phyloP scores from a whole-genome alignment of 2,113 vertebrate species.

The Sapajus apella region DNA sequence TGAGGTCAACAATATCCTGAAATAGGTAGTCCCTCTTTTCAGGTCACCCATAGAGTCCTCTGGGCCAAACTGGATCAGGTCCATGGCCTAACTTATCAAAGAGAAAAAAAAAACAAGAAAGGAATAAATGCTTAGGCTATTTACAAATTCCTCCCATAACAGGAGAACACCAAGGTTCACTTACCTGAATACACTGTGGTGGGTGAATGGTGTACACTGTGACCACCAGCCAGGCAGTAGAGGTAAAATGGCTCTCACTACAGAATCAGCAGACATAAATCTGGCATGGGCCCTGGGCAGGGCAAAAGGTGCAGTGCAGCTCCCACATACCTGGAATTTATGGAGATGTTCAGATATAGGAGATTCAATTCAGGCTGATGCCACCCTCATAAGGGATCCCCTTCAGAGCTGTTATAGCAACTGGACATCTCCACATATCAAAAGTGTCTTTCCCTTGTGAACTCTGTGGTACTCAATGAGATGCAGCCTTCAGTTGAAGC shows the following conservation, averaged over 20 bases:
- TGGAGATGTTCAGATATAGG: not conserved
- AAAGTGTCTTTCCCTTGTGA: not conserved
- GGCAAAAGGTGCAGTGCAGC: not conserved
- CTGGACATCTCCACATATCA: not conserved
- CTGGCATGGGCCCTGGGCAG: not conserved
- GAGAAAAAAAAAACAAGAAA: not conserved
- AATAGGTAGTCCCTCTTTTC: not conserved
- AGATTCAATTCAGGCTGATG: not conserved
- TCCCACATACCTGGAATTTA: not conserved
- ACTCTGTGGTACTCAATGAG: not conserved
- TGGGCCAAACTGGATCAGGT: not conserved
- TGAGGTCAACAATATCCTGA: not conserved
- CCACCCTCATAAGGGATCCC: not conserved
- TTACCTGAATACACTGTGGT: not conserved
- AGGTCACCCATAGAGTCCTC: not conserved
- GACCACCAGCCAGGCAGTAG: not conserved
- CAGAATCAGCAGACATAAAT: not conserved
- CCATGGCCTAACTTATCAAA: not conserved
- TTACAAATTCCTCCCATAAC: not conserved
- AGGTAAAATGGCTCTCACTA: not conserved
- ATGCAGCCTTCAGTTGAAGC: not conserved
- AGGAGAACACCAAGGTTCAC: not conserved
- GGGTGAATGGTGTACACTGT: not conserved
- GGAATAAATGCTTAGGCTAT: not conserved
- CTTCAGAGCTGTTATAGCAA: not conserved